These are phyloP conservation scores for Drosophila paucipuncta DNA, from an alignment of 2,888 invertebrate genomes.

Conservation along the genomic window DNA sequence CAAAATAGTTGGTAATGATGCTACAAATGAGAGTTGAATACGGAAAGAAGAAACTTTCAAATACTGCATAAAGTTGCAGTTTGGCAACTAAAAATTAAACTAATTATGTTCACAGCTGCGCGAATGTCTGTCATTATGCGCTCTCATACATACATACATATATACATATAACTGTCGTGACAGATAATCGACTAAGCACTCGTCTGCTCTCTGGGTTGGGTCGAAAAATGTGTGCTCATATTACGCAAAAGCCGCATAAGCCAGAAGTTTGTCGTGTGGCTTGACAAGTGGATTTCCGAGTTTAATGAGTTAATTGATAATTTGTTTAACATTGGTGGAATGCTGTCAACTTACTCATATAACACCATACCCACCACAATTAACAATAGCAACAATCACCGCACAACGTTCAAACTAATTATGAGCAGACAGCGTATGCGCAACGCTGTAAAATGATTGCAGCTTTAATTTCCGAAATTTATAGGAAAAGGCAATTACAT, in stretches of 20 bases:
- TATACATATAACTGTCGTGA: constrained; percentile 4
- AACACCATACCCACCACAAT: constrained; percentile 4
- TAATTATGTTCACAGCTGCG: constrained; percentile 17
- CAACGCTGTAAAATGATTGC: constrained; percentile 47
- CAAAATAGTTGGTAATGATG: constrained; percentile 97
- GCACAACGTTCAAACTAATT: constrained; percentile 60
- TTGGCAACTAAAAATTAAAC: constrained; percentile 15
- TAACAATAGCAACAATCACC: constrained; percentile 18
- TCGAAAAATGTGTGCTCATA: constrained; percentile 21
- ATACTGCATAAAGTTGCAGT: not conserved
- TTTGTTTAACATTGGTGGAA: constrained; percentile 49
- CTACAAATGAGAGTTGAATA: constrained; percentile 82
- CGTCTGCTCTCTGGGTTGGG: constrained; percentile 9
- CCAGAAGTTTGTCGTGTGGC: constrained; percentile 28
- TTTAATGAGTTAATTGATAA: constrained; percentile 71
- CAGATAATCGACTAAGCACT: constrained; percentile 37
- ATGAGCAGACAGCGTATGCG: constrained; percentile 66
- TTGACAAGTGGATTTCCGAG: constrained; percentile 53
- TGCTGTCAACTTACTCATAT: not conserved
- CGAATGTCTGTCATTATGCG: constrained; percentile 10
- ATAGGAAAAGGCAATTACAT: constrained; percentile 47
- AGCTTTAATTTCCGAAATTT: constrained; percentile 44
- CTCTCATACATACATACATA: not conserved
- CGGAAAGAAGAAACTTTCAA: constrained; percentile 12
- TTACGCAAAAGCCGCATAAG: constrained; percentile 59